A percentile compares a stretch with the other conserved stretches of the same genome.
These are phyloP conservation scores for Phoebastria nigripes DNA, from an alignment of 2,797 vertebrate genomes.

Conservation along the genomic window DNA sequence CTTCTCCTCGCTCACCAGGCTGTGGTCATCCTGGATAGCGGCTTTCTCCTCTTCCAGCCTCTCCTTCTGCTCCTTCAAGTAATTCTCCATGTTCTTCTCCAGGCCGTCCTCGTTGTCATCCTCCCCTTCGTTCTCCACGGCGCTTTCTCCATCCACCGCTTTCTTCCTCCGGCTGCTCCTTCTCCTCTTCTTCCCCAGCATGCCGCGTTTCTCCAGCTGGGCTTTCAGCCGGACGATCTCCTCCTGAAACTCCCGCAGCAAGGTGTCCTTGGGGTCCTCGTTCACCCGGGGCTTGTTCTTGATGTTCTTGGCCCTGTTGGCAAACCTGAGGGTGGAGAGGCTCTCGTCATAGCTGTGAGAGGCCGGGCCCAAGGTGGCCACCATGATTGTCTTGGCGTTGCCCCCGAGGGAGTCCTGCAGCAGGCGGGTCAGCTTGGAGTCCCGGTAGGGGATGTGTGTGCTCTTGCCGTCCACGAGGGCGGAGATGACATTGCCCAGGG, in stretches of 20 bases:
- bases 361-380: constrained; percentile 91
- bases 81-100: constrained; percentile 82
- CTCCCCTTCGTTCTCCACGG: constrained; percentile 71
- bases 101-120: constrained; percentile 79
- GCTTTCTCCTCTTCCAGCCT: constrained; percentile 86
- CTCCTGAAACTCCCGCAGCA: constrained; percentile 93
- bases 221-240: constrained; percentile 92
- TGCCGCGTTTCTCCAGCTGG: constrained; percentile 89
- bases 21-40: constrained; percentile 86
- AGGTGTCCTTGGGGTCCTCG: constrained; percentile 94
- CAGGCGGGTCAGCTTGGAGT: constrained; percentile 95
- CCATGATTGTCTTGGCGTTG: constrained; percentile 95
- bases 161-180: constrained; percentile 86
- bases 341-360: constrained; percentile 89
- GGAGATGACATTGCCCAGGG: constrained; percentile 94
- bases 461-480: constrained; percentile 89
- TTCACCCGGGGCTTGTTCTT: constrained; percentile 96
- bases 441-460: constrained; percentile 92
- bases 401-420: constrained; percentile 96
- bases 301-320: constrained; percentile 96
- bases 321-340: constrained; percentile 91
- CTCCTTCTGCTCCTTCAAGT: constrained; percentile 81
- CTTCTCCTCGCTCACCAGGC: constrained; percentile 83
- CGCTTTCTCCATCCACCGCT: constrained; percentile 74
- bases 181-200: constrained; percentile 88